Base-by-base conservation (phyloP, 2,797 vertebrate genomes). In the Graptemys geographica region DNA sequence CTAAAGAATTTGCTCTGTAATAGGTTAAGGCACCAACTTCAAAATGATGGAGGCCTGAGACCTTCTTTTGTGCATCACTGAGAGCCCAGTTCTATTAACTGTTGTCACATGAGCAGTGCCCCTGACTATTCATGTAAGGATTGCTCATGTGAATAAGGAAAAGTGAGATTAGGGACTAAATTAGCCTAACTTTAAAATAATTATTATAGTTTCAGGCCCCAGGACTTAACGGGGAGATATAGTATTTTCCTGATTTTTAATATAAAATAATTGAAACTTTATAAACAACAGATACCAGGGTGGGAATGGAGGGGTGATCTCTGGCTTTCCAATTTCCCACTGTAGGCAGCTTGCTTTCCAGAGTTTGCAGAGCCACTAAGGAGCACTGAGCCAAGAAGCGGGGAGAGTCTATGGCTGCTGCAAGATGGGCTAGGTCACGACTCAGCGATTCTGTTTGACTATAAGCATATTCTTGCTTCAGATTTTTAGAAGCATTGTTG, bases 1-100 rank as follows among this genome's bases (percentile, higher is more conserved):
- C 76, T 94, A 28, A 93, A 96, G 44, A 94, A 84, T 1, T 82
- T 59, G 41, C 84, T 91, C 94, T 92, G 79, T 92, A 95, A 92
- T 13, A 16, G 59, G 12, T 83, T 89, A 89, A 86, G 44, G 76
- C 81, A 96, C 83, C 76, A 93, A 49, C 59, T 94, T 88, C 89
- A 90, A 90, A 97, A 94, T 86, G 95, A 83, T 0, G 1, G 28
- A 33, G 8, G 15, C 56, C 92, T 56, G 69, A 83, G 79, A 78
- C 5, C 87, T 76, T 15, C n/a, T 69, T 69, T 95, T 81, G n/a
- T 86, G 52, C n/a, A 55, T 76, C 37, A 81, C 84, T 83, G 92
- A 72, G 53, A 15, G 4, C 51, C 84, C 37, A 62, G 76, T 62
- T 83, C 84, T 62, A 87, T 56, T 59, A 37, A 81, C 53, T 69